Base-by-base conservation (phyloP, 2,113 vertebrate genomes). In the Pachyramphus minor region DNA sequence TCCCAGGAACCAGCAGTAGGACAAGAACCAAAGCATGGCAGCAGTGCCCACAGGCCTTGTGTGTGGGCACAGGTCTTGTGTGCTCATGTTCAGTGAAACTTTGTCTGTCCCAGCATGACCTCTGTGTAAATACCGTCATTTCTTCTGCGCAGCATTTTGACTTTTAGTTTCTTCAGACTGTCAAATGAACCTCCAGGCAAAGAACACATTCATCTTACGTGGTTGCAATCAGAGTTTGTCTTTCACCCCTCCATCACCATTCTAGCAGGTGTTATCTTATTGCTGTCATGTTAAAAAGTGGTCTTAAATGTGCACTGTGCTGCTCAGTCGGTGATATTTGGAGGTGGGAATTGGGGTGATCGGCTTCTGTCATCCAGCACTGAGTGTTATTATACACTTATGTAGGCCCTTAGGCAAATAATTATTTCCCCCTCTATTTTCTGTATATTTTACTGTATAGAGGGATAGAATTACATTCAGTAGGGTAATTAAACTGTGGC, bases 401-500 rank as follows among this genome's bases (percentile, higher is more conserved):
- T 1, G 6, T 35, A 89, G n/a, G 28, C 24, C 42, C 58, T 77
- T 42, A 91, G 83, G 55, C 63, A 67, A 80, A 72, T 83, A 10
- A n/a, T 53, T 78, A 21, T 39, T 11, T 2, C 1, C 13, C 13
- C 10, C 27, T 42, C 22, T 63, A 6, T 69, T 78, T 83, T 84
- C n/a, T 58, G 39, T 94, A 37, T 67, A 9, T 84, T 24, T 33
- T 87, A 55, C 56, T 88, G 13, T 79, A 82, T 82, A 59, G 60
- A 79, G n/a, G 75, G 33, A 71, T 63, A 49, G 74, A 78, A 83
- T 90, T 85, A 41, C n/a, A 37, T 94, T 85, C 47, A 78, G 30
- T 63, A 60, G n/a, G 55, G 52, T 92, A 50, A 94, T 89, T 95
- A 91, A 94, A 94, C 68, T 69, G 78, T 75, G 45, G 58, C 66